Evolutionary conservation across 2,113 vertebrate species (phyloP), one percentile per base, ranked within the genome.

Genomic region (Thryonomys swinderianus): DNA sequence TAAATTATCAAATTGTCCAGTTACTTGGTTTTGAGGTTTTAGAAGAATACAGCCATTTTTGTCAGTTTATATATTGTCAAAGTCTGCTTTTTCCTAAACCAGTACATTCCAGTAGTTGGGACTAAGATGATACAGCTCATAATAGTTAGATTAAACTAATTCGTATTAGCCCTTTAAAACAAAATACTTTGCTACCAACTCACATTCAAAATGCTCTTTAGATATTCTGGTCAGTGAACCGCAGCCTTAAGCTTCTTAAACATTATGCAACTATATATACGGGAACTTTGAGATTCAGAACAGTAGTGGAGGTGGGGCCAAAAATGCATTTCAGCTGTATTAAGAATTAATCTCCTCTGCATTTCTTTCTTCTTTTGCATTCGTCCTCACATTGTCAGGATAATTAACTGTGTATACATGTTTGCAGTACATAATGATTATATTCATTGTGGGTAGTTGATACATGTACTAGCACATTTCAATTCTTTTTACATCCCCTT

Each of bases 271-370:
- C 42, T 61, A 8, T 40, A 23, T 5, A 61, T 25, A 13, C 71
- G 1, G 3, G 51, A 37, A 5, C 34, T 40, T 45, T 12, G 61
- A 42, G 32, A 30, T 11, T 92, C 20, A 16, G 14, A n/a, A 45
- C 2, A 32, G 71, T 27, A 16, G 20, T n/a, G 23, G 23, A 8
- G 8, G 18, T 0, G 0, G 21, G 5, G 34, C 37, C 7, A 32
- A 59, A 83, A 17, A 20, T 9, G 1, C 21, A 42, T 21, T 14
- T 79, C 37, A 27, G 37, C 30, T 32, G 13, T 11, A 8, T 6
- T 32, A 37, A 67, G 5, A 45, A n/a, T 66, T 53, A 10, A 27
- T 59, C 34, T 59, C 32, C 40, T 83, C 69, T 25, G 3, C 27
- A 45, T 20, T 69, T 61, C 40, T 2, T 84, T 67, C 64, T n/a